A percentile compares a stretch with the other conserved stretches of the same genome.
phyloP scores from a whole-genome alignment of 2,888 invertebrate genomes.

The Cephus spinipes region DNA sequence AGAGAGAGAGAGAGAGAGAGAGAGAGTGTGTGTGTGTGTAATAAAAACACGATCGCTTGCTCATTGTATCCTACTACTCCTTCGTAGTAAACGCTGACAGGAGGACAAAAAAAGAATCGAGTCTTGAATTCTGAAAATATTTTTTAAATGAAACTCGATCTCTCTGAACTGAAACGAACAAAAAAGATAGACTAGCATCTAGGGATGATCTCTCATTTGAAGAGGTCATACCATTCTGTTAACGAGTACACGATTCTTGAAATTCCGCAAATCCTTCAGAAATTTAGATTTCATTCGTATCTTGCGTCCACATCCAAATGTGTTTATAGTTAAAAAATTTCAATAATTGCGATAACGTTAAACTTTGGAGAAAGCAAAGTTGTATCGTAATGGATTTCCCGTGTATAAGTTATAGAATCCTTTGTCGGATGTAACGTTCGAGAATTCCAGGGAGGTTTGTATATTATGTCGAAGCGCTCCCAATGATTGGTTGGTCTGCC shows the following conservation, averaged over 20 bases:
- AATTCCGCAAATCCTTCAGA: too few relatives aligned
- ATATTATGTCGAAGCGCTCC: background rate
- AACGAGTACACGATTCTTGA: background rate
- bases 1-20: background rate
- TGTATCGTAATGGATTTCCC: constrained; percentile 31
- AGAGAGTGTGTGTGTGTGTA: background rate
- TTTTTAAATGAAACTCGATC: background rate
- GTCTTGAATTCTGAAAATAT: background rate
- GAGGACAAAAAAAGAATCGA: constrained; percentile 16
- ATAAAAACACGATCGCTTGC: constrained; percentile 16
- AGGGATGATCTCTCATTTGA: background rate
- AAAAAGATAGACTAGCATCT: background rate
- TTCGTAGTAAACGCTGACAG: constrained; percentile 11
- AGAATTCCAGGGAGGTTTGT: background rate
- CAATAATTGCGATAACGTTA: constrained; percentile 11
- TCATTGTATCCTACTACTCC: constrained; percentile 5
- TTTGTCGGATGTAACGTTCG: constrained; percentile 5
- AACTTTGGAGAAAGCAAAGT: constrained; percentile 24
- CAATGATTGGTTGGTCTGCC: background rate
- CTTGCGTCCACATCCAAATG: background rate
- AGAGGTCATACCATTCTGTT: background rate
- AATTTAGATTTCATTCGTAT: background rate
- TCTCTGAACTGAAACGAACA: background rate
- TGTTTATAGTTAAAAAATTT: background rate
- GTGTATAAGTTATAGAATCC: constrained; percentile 32